phyloP scores from a whole-genome alignment of 2,113 vertebrate species.

The Triplophysa rosa region DNA sequence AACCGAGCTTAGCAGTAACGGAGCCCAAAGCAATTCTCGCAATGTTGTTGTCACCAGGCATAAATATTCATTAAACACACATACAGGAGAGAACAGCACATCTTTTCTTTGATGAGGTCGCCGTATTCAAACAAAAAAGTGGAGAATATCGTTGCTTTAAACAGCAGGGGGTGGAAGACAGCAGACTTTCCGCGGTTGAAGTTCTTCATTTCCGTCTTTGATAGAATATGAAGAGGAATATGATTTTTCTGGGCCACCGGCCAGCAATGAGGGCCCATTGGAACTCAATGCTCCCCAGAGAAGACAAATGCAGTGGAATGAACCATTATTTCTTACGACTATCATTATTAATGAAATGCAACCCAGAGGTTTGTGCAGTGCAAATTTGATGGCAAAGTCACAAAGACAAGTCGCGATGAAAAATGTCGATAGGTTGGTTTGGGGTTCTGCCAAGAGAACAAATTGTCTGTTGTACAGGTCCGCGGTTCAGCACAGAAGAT shows the following conservation, averaged over 20 bases:
- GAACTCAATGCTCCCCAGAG: constrained; percentile 29
- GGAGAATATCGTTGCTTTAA: constrained; percentile 29
- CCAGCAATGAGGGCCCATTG: constrained; percentile 45
- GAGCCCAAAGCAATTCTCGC: constrained; percentile 53
- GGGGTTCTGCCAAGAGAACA: constrained; percentile 1
- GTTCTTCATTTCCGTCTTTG: constrained; percentile 32
- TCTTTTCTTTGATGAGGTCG: constrained; percentile 59
- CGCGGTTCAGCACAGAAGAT: background rate
- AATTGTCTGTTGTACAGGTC: background rate
- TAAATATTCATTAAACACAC: constrained; percentile 66
- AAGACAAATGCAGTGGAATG: constrained; percentile 44
- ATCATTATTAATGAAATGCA: constrained; percentile 50
- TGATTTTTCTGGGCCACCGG: constrained; percentile 48
- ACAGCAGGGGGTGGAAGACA: constrained; percentile 42
- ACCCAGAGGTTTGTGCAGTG: constrained; percentile 35
- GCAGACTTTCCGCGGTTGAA: constrained; percentile 22
- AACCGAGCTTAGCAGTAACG: constrained; percentile 34
- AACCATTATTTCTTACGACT: background rate
- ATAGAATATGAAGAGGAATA: constrained; percentile 14
- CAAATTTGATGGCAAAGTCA: constrained; percentile 30
- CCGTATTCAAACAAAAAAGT: constrained; percentile 51
- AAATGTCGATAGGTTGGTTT: constrained; percentile 25
- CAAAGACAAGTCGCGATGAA: constrained; percentile 23
- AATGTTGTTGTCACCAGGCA: constrained; percentile 58
- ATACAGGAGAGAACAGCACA: constrained; percentile 45